Conservation (phyloP, 2,797 vertebrate species). For the Syndactyla subalaris region DNA sequence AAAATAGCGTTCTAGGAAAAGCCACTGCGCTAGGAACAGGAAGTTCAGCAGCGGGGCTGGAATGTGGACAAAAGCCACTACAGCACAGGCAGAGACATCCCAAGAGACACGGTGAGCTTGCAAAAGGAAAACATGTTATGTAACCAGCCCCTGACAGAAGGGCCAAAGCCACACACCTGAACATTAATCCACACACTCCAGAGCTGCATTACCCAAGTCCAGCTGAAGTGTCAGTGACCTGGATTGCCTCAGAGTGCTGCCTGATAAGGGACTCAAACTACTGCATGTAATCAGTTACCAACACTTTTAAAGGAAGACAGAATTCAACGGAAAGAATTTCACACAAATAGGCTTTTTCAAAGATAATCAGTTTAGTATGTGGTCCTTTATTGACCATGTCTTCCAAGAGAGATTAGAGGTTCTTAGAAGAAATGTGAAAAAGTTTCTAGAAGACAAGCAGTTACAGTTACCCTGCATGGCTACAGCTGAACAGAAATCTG, state of each 20-base stretch:
- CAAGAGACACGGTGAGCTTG: conserved; percentile 53
- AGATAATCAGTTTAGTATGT: not conserved
- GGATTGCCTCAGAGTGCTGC: not conserved
- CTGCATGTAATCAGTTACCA: not conserved
- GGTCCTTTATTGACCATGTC: not conserved
- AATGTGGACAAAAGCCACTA: conserved; percentile 60
- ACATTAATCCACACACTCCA: not conserved
- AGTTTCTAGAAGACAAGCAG: not conserved
- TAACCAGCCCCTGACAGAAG: not conserved
- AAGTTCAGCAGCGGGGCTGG: conserved; percentile 67
- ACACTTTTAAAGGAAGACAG: not conserved
- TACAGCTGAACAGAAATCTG: not conserved
- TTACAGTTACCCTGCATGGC: not conserved
- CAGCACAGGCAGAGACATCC: conserved; percentile 19
- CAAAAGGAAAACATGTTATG: conserved; percentile 37
- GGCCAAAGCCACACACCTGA: conserved; percentile 56
- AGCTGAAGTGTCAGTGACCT: not conserved
- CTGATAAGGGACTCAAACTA: not conserved
- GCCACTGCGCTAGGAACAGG: conserved; percentile 54
- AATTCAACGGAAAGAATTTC: not conserved
- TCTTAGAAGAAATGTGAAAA: not conserved
- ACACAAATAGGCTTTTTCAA: not conserved
- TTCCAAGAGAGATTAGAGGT: not conserved
- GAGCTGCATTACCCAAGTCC: not conserved
- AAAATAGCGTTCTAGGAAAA: conserved; percentile 78